Base-by-base conservation (phyloP, 2,113 vertebrate species). In the Cyanoliseus patagonus region DNA sequence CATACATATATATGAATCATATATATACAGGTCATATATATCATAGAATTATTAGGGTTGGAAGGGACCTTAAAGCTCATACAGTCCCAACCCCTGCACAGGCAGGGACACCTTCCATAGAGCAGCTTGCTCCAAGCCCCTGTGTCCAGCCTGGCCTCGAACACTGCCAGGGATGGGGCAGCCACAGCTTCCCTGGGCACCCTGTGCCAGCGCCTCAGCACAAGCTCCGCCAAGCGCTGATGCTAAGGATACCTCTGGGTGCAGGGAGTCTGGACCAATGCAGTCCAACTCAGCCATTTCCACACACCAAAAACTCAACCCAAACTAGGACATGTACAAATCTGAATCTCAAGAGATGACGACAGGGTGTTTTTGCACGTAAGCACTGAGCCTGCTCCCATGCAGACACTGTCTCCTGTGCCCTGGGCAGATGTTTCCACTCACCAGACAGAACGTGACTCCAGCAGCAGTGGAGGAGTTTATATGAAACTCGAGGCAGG, bases 281-380 rank as follows among this genome's bases (percentile, higher is more conserved):
- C 8, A 3, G 22, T 35, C 57, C 20, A 2, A 1, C 37, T 41
- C 62, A 46, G 14, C 83, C 78, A 0, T 14, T 35, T 16, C 15
- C 57, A n/a, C 75, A 23, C 30, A 35, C 11, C 31, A 9, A 35
- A 51, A 57, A 18, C 7, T 41, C 70, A 63, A 4, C 37, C 35
- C 42, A 25, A 16, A 8, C 46, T 9, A 7, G 7, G 17, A 17
- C 16, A 9, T 0, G 3, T 2, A 6, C 6, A 39, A 33, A 24
- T 1, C 18, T 9, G 46, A 35, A 69, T 6, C 20, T 18, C 17
- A 69, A 79, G 39, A 6, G 1, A 30, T 0, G 28, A 63, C 1
- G 2, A 39, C 8, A 5, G 4, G 0, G 25, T n/a, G 20, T 13
- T 79, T 42, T 23, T 4, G 16, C 61, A 13, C 0, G 8, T 23